phyloP scores from a whole-genome alignment of 2,888 invertebrate species.

The Rhorus exstirpatorius region DNA sequence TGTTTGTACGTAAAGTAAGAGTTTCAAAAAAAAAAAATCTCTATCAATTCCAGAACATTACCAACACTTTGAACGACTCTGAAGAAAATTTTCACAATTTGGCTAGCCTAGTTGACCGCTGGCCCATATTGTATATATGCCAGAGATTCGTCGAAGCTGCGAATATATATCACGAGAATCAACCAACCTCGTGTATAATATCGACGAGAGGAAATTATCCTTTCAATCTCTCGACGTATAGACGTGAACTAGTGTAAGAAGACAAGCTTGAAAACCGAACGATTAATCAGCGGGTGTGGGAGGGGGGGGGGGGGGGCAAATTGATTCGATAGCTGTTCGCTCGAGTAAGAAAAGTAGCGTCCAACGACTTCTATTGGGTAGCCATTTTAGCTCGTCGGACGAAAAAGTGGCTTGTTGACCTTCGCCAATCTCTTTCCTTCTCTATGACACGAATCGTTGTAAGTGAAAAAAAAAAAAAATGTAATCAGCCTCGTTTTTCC shows the following conservation, averaged over 20 bases:
- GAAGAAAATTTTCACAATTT: no score
- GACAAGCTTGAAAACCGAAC: conserved; percentile 56
- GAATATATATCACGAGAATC: conserved; percentile 36
- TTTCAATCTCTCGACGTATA: conserved; percentile 47
- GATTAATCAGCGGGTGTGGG: conserved; percentile 59
- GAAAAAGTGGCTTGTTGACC: conserved; percentile 47
- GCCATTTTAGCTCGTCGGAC: conserved; percentile 50
- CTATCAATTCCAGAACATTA: no score
- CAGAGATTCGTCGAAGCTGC: conserved; percentile 5
- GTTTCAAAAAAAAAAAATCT: no score
- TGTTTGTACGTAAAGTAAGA: no score
- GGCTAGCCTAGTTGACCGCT: no score
- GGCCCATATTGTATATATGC: no score
- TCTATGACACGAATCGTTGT: conserved; percentile 36
- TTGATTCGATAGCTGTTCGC: conserved; percentile 62
- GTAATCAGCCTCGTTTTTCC: not conserved
- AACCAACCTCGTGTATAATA: conserved; percentile 4
- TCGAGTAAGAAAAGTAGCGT: conserved; percentile 59
- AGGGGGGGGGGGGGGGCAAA: conserved; percentile 59
- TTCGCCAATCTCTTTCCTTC: conserved; percentile 25
- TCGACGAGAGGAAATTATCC: conserved; percentile 63
- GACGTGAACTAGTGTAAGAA: conserved; percentile 50
- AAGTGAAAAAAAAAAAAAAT: conserved; percentile 4
- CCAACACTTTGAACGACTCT: no score
- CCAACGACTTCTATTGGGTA: conserved; percentile 13